Percentiles rank a stretch among this genome's conserved stretches.
Evolutionary conservation across 2,888 invertebrate genomes (phyloP).

Genomic region (Onthophagus sagittarius): DNA sequence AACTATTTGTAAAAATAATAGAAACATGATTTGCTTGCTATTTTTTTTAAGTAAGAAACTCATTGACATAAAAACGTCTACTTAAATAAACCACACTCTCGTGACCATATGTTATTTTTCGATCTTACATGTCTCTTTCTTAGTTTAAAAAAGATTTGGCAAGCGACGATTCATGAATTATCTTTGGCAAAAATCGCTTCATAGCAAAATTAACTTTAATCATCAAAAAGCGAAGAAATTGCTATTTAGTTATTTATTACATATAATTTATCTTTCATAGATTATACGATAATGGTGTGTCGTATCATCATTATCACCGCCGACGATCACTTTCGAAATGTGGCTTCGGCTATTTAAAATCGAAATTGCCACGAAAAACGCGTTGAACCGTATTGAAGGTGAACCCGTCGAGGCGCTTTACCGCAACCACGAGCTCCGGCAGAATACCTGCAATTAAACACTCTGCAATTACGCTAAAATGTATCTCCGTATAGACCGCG

Average conservation of each 20-base stretch:
- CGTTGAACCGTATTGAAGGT: constrained; percentile 23
- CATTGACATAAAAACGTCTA: background rate
- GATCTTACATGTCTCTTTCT: background rate
- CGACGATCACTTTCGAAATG: constrained; percentile 12
- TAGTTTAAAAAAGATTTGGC: background rate
- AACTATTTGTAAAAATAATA: no score
- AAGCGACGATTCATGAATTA: background rate
- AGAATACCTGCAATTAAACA: constrained; percentile 36
- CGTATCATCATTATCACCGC: background rate
- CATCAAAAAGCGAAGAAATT: no score
- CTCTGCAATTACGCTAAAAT: constrained; percentile 35
- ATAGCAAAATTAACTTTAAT: background rate
- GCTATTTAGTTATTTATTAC: no score
- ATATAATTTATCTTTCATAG: background rate
- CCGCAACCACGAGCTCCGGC: constrained; percentile 26
- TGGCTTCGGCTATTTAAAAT: background rate
- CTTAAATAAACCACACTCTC: background rate
- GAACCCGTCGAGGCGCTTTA: constrained; percentile 23
- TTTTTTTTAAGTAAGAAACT: background rate
- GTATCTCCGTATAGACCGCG: constrained; percentile 38
- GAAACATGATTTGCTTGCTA: no score
- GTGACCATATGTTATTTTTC: background rate
- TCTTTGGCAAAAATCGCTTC: background rate
- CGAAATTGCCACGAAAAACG: constrained; percentile 18
- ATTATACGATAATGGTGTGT: background rate